phyloP scores from a whole-genome alignment of 2,888 invertebrate genomes.

The Eutolmus rufibarbis region DNA sequence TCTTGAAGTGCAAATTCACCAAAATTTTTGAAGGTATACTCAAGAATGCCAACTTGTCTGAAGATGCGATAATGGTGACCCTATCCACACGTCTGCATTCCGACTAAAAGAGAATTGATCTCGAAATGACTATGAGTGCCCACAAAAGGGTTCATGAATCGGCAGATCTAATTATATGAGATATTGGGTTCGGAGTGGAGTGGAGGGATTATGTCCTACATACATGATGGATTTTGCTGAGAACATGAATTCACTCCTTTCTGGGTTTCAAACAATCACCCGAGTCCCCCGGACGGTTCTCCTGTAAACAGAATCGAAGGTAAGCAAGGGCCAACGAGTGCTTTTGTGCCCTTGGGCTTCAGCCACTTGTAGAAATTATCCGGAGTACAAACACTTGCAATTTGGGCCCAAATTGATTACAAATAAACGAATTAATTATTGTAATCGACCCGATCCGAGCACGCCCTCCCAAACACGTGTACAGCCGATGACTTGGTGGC shows the following conservation, averaged over 20 bases:
- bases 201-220: not conserved
- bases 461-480: not conserved
- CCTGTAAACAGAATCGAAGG: not conserved
- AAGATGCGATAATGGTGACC: not conserved
- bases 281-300: not conserved
- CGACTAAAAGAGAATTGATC: not conserved
- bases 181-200: not conserved
- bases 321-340: not conserved
- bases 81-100: not conserved
- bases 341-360: slow-evolving; percentile 12
- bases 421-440: slow-evolving; percentile 25
- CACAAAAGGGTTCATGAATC: not conserved
- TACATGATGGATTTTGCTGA: not conserved
- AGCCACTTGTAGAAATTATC: slow-evolving; percentile 20
- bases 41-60: not conserved
- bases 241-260: not conserved
- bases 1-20: not conserved
- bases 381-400: not conserved
- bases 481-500: not conserved
- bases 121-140: not conserved
- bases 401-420: slow-evolving; percentile 11
- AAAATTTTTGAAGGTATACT: not conserved
- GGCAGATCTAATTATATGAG: not conserved
- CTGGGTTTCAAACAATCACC: not conserved
- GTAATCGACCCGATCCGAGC: slow-evolving; percentile 5